Evolutionary conservation across 2,888 invertebrate genomes (phyloP).

Genomic region (Sminthurinus aureus): DNA sequence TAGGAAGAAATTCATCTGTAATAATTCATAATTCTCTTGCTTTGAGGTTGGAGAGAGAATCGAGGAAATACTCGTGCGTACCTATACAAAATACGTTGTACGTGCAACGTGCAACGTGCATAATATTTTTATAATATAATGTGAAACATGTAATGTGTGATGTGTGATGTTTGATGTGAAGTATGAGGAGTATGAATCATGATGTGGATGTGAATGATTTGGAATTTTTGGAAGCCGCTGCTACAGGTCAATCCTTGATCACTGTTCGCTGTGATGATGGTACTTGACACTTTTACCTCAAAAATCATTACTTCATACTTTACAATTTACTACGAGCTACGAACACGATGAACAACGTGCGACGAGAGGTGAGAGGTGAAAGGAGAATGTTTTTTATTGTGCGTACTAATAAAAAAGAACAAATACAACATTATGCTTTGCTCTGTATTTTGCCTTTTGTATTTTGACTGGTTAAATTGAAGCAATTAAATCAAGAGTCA

Average conservation of each 20-base stretch:
- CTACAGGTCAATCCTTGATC: background rate
- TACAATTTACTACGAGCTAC: background rate
- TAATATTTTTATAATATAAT: too few species aligned
- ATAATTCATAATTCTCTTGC: background rate
- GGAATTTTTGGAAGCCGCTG: background rate
- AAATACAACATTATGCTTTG: background rate
- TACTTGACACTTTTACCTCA: background rate
- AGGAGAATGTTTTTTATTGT: background rate
- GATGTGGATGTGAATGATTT: background rate
- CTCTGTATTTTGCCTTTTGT: too few species aligned
- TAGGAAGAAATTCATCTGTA: background rate
- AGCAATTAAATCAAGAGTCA: too few species aligned
- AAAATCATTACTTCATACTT: background rate
- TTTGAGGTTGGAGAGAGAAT: too few species aligned
- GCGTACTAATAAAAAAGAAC: background rate
- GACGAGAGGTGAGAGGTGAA: background rate
- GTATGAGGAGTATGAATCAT: background rate
- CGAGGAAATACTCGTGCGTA: too few species aligned
- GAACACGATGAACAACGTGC: too few species aligned
- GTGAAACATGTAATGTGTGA: background rate
- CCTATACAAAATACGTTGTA: too few species aligned
- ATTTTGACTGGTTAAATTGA: too few species aligned
- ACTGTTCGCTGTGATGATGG: background rate
- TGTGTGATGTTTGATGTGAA: background rate
- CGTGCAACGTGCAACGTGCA: too few species aligned